Percentiles rank a stretch among this genome's conserved stretches.
These are phyloP conservation scores for Caenorhabditis afra DNA, from an alignment of 2,888 invertebrate species.

Conservation along the genomic window DNA sequence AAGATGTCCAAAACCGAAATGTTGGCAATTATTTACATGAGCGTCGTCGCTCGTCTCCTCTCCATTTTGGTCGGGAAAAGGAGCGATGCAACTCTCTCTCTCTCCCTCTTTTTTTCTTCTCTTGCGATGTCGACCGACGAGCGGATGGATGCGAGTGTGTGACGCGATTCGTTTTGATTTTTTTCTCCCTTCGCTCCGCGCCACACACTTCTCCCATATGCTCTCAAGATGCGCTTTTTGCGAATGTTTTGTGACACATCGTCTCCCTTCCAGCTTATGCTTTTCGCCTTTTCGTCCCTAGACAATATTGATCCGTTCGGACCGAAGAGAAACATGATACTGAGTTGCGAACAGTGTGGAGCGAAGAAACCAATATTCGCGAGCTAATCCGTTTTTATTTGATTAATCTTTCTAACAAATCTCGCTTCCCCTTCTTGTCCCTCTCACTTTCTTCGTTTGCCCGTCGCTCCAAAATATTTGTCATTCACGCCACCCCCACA, in stretches of 20 bases:
- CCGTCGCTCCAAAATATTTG: constrained; percentile 7
- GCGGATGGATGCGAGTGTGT: constrained; percentile 7
- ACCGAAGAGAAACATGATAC: constrained; percentile 1
- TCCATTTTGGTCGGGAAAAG: not conserved
- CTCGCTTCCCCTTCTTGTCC: not conserved
- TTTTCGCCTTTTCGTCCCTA: not conserved
- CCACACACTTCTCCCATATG: constrained; percentile 30
- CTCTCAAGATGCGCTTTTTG: constrained; percentile 55
- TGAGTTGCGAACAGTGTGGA: not conserved
- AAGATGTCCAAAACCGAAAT: constrained; percentile 2
- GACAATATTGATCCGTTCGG: not conserved
- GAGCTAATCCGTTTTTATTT: constrained; percentile 24
- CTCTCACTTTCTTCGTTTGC: not conserved
- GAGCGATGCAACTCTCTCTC: not conserved
- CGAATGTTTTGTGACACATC: constrained; percentile 27
- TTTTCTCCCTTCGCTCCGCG: constrained; percentile 3
- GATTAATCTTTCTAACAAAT: constrained; percentile 18
- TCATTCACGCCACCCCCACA: constrained; percentile 19
- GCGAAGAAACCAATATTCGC: not conserved
- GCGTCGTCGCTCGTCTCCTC: not conserved
- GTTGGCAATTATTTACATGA: constrained; percentile 35
- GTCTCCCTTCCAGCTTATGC: not conserved
- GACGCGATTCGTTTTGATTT: constrained; percentile 37
- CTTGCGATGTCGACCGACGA: constrained; percentile 12
- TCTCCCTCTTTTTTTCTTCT: constrained; percentile 6